phyloP scores from a whole-genome alignment of 2,113 vertebrate genomes.

The Pachyramphus minor region DNA sequence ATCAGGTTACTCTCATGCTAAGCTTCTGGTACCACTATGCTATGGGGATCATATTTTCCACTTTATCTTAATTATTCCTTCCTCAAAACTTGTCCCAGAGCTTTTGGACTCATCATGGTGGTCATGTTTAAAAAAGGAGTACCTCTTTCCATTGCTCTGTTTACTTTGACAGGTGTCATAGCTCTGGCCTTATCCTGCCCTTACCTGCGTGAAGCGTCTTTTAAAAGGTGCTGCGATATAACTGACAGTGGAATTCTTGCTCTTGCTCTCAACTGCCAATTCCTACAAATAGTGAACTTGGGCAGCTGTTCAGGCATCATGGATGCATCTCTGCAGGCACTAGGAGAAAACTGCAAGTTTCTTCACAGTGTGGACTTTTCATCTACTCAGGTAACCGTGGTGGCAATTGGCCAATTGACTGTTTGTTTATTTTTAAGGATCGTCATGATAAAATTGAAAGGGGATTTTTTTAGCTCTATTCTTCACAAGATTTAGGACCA shows the following conservation, averaged over 20 bases:
- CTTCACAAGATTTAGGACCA: background rate
- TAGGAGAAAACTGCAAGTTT: slow-evolving; percentile 75
- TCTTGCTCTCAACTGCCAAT: slow-evolving; percentile 73
- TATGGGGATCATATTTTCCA: background rate
- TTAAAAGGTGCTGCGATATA: slow-evolving; percentile 76
- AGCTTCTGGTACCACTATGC: background rate
- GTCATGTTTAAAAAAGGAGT: background rate
- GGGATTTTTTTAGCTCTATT: background rate
- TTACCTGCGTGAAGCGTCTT: slow-evolving; percentile 63
- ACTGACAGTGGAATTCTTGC: slow-evolving; percentile 77
- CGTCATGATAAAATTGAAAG: background rate
- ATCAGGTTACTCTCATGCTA: background rate
- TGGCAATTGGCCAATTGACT: background rate
- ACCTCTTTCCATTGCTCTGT: background rate
- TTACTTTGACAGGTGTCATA: slow-evolving; percentile 68
- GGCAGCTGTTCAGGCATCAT: slow-evolving; percentile 74
- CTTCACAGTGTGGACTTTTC: slow-evolving; percentile 80
- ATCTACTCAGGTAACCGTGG: slow-evolving; percentile 71
- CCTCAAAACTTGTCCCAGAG: background rate
- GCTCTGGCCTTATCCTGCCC: slow-evolving; percentile 76
- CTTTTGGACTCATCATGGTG: background rate
- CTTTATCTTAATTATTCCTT: background rate
- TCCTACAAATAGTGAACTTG: slow-evolving; percentile 74
- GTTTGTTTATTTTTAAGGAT: background rate
- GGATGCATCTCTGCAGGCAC: slow-evolving; percentile 73